Percentiles rank a stretch among this genome's conserved stretches.
phyloP scores from a whole-genome alignment of 2,797 vertebrate genomes.

The Buphagus erythrorhynchus region DNA sequence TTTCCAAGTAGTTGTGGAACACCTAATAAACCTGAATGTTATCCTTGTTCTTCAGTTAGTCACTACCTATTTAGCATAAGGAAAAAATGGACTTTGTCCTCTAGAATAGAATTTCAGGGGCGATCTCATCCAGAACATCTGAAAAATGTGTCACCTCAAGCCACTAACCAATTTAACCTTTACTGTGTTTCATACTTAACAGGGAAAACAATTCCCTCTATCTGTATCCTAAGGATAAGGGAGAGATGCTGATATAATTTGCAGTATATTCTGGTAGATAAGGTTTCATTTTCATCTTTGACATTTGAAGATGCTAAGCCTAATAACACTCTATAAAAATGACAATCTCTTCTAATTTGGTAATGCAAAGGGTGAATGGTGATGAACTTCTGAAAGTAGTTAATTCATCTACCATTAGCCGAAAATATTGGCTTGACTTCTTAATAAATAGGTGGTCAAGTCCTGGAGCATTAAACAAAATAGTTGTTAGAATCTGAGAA shows the following conservation, averaged over 20 bases:
- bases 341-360: background rate
- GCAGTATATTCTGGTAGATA: background rate
- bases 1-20: background rate
- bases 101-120: constrained; percentile 52
- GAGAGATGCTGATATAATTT: background rate
- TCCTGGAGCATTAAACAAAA: background rate
- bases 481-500: constrained; percentile 19
- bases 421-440: background rate
- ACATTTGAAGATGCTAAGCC: background rate
- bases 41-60: constrained; percentile 2
- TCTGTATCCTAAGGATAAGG: background rate
- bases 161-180: constrained; percentile 41
- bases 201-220: constrained; percentile 50
- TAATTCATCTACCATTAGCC: background rate
- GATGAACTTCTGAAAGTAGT: background rate
- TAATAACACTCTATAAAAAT: background rate
- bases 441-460: background rate
- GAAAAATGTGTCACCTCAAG: constrained; percentile 56
- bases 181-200: constrained; percentile 3
- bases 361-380: background rate
- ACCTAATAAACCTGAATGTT: background rate
- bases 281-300: constrained; percentile 36
- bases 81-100: constrained; percentile 36
- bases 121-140: constrained; percentile 36
- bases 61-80: background rate